These are phyloP conservation scores for Crenichthys baileyi DNA, from an alignment of 2,797 vertebrate genomes.

Conservation along the genomic window DNA sequence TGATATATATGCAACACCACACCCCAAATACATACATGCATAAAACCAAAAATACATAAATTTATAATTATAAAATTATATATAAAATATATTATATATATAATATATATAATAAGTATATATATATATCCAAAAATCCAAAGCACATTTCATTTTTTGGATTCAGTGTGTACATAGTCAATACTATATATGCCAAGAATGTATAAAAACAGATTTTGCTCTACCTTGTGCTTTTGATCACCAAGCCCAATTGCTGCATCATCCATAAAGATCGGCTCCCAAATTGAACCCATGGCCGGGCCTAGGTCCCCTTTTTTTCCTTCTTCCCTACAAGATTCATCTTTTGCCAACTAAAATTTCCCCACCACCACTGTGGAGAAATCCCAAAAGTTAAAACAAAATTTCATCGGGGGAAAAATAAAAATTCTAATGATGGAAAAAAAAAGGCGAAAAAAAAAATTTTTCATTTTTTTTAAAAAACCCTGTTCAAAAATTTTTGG, in stretches of 20 bases:
- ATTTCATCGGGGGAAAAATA: background rate
- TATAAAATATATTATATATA: no score
- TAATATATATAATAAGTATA: no score
- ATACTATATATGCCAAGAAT: background rate
- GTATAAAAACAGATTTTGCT: background rate
- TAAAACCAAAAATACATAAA: no score
- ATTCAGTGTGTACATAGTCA: no score
- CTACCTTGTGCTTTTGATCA: constrained; percentile 84
- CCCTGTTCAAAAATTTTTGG: no score
- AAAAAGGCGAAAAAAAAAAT: background rate
- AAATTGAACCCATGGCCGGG: constrained; percentile 84
- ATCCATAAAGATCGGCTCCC: constrained; percentile 86
- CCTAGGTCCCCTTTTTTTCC: constrained; percentile 85
- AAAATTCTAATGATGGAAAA: background rate
- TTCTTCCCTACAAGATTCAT: constrained; percentile 84
- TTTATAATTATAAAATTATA: no score
- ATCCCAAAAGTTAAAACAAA: constrained; percentile 32
- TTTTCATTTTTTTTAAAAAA: no score
- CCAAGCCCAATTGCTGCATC: constrained; percentile 82
- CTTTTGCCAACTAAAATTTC: constrained; percentile 84
- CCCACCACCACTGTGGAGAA: constrained; percentile 84
- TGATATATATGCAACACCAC: no score
- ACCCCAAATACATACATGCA: no score
- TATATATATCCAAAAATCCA: no score
- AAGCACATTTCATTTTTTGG: background rate